These are phyloP conservation scores for Eudemis profundana DNA, from an alignment of 2,888 invertebrate species.

Conservation along the genomic window DNA sequence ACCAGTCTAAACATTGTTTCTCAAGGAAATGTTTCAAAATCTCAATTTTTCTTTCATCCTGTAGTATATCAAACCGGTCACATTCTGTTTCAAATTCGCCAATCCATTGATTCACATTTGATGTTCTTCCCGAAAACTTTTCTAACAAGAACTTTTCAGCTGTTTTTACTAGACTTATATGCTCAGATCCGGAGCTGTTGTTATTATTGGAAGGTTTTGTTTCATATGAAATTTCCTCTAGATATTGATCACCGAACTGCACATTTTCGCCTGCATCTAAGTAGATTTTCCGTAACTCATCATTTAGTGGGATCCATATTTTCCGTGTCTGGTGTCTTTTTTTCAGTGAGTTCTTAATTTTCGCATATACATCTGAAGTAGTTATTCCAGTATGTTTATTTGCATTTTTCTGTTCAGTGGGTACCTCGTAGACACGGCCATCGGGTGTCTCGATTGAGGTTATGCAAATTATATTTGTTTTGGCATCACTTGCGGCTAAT, in stretches of 20 bases:
- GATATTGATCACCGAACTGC: slow-evolving; percentile 12
- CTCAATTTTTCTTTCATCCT: too few species aligned
- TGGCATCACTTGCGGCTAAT: too few species aligned
- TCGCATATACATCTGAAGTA: slow-evolving; percentile 6
- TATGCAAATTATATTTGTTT: slow-evolving; percentile 6
- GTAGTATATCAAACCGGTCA: slow-evolving; percentile 31
- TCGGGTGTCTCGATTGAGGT: neutral
- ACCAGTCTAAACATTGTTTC: slow-evolving; percentile 41
- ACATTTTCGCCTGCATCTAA: slow-evolving; percentile 21
- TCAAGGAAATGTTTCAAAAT: too few species aligned
- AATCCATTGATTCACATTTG: neutral
- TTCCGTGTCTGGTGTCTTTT: slow-evolving; percentile 15
- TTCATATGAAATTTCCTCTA: slow-evolving; percentile 9
- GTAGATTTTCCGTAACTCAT: slow-evolving; percentile 2
- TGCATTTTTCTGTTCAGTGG: slow-evolving; percentile 1
- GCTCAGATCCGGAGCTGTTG: neutral
- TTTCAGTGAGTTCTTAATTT: slow-evolving; percentile 17
- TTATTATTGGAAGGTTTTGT: neutral
- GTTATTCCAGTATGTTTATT: slow-evolving; percentile 7
- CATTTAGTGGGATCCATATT: slow-evolving; percentile 17
- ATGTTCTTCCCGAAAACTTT: too few species aligned
- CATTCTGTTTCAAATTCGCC: slow-evolving; percentile 45
- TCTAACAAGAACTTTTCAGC: too few species aligned
- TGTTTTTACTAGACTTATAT: too few species aligned
- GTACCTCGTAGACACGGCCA: slow-evolving; percentile 9